phyloP scores from a whole-genome alignment of 53 echinoderm and acorn worm species.

The Echinometra lucunter region DNA sequence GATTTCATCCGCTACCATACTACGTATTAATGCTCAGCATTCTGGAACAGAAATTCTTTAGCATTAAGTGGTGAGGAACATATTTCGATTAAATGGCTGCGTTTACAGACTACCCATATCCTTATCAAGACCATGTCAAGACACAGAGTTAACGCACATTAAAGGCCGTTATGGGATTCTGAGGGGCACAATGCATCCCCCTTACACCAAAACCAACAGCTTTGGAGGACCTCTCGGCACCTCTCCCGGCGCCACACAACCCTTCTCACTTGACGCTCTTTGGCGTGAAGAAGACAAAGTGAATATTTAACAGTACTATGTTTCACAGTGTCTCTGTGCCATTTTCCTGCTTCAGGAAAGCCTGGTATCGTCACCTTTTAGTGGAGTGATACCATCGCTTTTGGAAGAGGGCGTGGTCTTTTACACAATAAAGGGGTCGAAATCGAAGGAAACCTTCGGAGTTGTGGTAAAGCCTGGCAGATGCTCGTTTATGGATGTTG shows the following conservation, averaged over 20 bases:
- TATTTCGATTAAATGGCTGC: neutral
- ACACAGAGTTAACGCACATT: constrained; percentile 49
- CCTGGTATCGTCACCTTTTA: neutral
- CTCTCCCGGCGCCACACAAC: constrained; percentile 39
- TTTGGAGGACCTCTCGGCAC: constrained; percentile 48
- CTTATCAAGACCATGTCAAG: constrained; percentile 27
- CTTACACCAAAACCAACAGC: constrained; percentile 45
- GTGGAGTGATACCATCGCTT: neutral
- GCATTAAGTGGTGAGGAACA: neutral
- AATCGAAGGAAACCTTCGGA: neutral
- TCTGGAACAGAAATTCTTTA: neutral
- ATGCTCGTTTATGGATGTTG: neutral
- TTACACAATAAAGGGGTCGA: constrained; percentile 7
- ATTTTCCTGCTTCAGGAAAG: neutral
- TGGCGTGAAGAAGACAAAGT: constrained; percentile 53
- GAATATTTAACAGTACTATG: constrained; percentile 1
- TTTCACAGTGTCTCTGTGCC: constrained; percentile 2
- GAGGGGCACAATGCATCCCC: constrained; percentile 47
- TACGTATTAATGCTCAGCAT: neutral
- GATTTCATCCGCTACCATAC: neutral
- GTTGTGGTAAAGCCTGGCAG: neutral
- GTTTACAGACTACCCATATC: neutral
- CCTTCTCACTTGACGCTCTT: neutral
- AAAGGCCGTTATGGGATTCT: constrained; percentile 19
- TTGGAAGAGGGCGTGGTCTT: neutral